Base-by-base conservation (phyloP, 2,888 invertebrate genomes). In the Orthosia incerta region DNA sequence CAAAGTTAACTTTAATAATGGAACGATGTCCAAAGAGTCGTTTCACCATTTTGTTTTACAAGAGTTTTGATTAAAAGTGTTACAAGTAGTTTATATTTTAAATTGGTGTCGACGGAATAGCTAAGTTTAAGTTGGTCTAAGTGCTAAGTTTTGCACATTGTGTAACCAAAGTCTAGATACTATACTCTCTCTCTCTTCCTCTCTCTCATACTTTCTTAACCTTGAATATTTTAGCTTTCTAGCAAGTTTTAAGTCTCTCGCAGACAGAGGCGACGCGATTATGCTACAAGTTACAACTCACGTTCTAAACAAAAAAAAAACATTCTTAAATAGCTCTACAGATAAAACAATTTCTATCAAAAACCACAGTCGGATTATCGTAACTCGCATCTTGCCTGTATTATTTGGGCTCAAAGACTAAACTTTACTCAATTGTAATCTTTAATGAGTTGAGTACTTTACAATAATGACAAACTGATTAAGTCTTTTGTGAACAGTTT, bases 71-170 rank as follows among this genome's bases (percentile, higher is more conserved):
- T 74, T 50, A 74, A 59, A 63, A 62, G 55, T 18, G 1, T 26
- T 13, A 31, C 31, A 0, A 31, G 31, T 31, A 45, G 18, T 62
- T 61, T 48, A 23, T 56, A 50, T 23, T 62, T 45, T 51, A 57
- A 50, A 71, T 26, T 70, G 75, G 45, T 74, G 57, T 46, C 63
- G 51, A 56, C 51, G 69, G 51, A 55, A 48, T 53, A 15, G 16
- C 31, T 75, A 57, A 62, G 62, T 62, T 75, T 62, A 20, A 31
- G n/a, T 39, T 66, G 12, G 20, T n/a, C 45, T 56, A 56, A 76
- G 48, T 76, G 20, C 46, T 26, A 76, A 69, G 70, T 76, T 76
- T 69, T 51, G 39, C 39, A 62, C 46, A 51, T 16, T 9, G 20
- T 39, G 16, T 60, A 46, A 15, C 20, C 46, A 26, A 16, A 31